Evolutionary conservation across 2,113 vertebrate genomes (phyloP).

Genomic region (Regulus satrapa): DNA sequence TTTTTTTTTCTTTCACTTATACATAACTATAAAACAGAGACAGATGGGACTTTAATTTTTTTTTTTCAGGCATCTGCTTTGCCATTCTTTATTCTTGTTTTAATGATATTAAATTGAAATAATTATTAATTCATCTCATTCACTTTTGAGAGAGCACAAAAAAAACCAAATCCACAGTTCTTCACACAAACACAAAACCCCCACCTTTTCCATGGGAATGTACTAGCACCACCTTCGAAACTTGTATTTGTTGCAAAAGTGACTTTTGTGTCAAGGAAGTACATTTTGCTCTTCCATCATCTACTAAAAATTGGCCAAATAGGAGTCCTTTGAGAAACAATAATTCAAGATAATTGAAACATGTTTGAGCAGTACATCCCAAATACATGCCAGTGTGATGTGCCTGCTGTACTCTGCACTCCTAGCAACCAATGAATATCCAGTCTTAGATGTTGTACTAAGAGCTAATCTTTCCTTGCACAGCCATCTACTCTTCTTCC

Average conservation of each 20-base stretch:
- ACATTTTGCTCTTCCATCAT: neutral
- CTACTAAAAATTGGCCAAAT: neutral
- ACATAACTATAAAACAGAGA: neutral
- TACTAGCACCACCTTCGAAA: neutral
- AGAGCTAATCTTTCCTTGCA: neutral
- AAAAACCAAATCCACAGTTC: neutral
- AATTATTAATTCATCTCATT: neutral
- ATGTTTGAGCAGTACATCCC: neutral
- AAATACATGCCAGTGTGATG: neutral
- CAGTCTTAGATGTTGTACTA: neutral
- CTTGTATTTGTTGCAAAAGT: neutral
- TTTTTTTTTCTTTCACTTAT: neutral
- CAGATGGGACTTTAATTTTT: neutral
- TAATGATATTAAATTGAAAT: neutral
- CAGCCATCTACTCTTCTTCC: neutral
- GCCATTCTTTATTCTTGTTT: neutral
- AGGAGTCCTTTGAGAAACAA: neutral
- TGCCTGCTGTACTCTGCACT: neutral
- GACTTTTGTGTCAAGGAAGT: neutral
- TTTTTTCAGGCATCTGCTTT: neutral
- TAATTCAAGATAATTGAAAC: neutral
- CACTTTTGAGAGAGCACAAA: neutral
- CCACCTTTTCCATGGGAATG: neutral
- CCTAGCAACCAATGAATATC: neutral
- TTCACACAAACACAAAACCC: neutral